Evolutionary conservation across 2,888 invertebrate genomes (phyloP), one percentile per base, ranked within the genome.

Genomic region (Pseudococcus jackbeardsleyi): DNA sequence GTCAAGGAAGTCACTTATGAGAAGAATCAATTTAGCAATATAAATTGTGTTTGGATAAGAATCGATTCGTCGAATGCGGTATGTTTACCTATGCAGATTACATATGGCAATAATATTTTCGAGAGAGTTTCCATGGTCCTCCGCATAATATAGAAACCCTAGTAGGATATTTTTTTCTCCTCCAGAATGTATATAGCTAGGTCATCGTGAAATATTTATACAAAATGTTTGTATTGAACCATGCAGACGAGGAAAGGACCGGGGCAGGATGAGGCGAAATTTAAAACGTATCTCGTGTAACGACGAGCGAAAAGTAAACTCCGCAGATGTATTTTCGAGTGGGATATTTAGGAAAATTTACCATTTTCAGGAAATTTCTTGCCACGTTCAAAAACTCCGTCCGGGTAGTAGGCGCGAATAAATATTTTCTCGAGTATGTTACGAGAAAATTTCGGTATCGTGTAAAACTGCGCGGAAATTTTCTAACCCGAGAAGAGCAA

Each of bases 331-430:
- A 64, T 64, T 64, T 64, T 64, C 64, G 19, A 64, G 64, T 64
- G 64, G 64, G 64, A 64, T 64, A 64, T 64, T 64, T 64, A 64
- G 26, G 64, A 64, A 64, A 64, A 64, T 64, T 64, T 64, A 64
- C 64, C 64, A 64, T 64, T 64, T 64, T 64, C 64, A 5, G 7
- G 64, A 19, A 64, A 64, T 64, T 64, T 64, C 64, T 22, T 5
- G n/a, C 19, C 22, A 64, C 17, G 64, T 64, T 11, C 3, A 33
- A 33, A 33, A 22, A 64, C 64, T n/a, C n/a, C 26, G 26, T 33
- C 26, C 1, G 26, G 26, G 3, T 33, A 33, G 64, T 64, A 64
- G 64, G 64, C 64, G 64, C 19, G 11, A 22, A 64, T 64, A 64
- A 64, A 64, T 64, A 64, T 64, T 64, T 64, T 64, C 64, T 64